Evolutionary conservation across 2,888 invertebrate genomes (phyloP).

Genomic region (Euphydryas editha): DNA sequence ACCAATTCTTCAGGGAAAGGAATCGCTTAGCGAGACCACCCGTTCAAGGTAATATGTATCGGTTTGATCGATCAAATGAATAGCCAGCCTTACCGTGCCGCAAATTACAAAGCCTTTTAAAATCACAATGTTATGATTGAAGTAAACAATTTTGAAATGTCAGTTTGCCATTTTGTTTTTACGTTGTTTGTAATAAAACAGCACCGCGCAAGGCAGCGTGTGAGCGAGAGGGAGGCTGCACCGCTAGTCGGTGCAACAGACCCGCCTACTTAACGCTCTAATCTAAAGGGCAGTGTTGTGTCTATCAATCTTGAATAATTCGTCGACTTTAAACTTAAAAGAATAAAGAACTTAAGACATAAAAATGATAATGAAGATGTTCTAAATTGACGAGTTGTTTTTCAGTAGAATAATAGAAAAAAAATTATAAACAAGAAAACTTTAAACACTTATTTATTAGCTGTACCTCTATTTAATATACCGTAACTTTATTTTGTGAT

Average conservation of each 20-base stretch:
- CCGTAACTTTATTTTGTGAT: too few species aligned
- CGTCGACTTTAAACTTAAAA: constrained; percentile 39
- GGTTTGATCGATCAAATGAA: constrained; percentile 12
- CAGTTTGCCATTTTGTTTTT: neutral
- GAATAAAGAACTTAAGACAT: constrained; percentile 2
- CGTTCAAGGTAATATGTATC: constrained; percentile 18
- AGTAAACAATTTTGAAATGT: neutral
- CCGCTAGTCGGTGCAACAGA: constrained; percentile 64
- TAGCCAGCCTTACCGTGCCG: neutral
- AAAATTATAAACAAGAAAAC: neutral
- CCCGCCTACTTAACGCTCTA: constrained; percentile 57
- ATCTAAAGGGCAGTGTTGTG: constrained; percentile 47
- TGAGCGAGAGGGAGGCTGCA: constrained; percentile 55
- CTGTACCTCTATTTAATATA: constrained; percentile 23
- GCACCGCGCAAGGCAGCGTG: constrained; percentile 35
- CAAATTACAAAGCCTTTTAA: constrained; percentile 26
- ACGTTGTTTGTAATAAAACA: constrained; percentile 17
- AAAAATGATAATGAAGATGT: neutral
- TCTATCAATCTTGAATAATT: constrained; percentile 33
- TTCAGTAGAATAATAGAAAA: neutral
- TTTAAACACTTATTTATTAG: neutral
- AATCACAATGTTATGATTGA: constrained; percentile 47
- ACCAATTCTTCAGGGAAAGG: constrained; percentile 58
- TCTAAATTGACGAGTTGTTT: neutral
- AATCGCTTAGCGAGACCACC: constrained; percentile 48